phyloP scores from a whole-genome alignment of 2,113 vertebrate species.

The Delphinapterus leucas region DNA sequence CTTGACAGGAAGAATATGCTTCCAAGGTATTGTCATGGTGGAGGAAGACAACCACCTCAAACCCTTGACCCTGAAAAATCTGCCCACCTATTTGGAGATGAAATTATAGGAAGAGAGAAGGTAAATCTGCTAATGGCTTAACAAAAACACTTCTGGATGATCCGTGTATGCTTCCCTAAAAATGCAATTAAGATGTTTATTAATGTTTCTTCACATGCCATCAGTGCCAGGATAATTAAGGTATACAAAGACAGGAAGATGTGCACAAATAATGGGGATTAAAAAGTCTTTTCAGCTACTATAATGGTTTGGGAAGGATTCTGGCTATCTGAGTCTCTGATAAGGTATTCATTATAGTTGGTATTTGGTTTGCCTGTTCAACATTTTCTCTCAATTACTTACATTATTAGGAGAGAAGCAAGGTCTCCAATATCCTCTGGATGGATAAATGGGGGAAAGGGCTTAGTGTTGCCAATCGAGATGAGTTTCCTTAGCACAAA shows the following conservation, averaged over 20 bases:
- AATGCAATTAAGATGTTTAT: neutral
- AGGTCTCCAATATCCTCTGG: neutral
- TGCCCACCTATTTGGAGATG: neutral
- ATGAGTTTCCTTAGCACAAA: neutral
- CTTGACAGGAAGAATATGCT: neutral
- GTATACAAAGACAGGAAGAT: neutral
- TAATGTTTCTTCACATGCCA: neutral
- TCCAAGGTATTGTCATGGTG: neutral
- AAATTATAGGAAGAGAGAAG: slow-evolving; percentile 4
- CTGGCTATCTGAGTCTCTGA: neutral
- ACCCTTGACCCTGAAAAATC: neutral
- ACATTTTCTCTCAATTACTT: slow-evolving; percentile 1
- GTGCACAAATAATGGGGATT: neutral
- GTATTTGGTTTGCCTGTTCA: neutral
- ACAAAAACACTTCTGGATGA: neutral
- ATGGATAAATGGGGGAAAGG: neutral
- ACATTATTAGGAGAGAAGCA: neutral
- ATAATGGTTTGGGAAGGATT: neutral
- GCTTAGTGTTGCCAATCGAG: neutral
- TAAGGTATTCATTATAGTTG: neutral
- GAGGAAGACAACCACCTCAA: neutral
- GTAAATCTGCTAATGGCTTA: neutral
- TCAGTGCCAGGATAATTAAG: neutral
- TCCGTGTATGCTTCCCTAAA: neutral
- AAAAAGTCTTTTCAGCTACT: neutral